These are phyloP conservation scores for Oreortyx pictus DNA, from an alignment of 2,797 vertebrate genomes.

Conservation along the genomic window DNA sequence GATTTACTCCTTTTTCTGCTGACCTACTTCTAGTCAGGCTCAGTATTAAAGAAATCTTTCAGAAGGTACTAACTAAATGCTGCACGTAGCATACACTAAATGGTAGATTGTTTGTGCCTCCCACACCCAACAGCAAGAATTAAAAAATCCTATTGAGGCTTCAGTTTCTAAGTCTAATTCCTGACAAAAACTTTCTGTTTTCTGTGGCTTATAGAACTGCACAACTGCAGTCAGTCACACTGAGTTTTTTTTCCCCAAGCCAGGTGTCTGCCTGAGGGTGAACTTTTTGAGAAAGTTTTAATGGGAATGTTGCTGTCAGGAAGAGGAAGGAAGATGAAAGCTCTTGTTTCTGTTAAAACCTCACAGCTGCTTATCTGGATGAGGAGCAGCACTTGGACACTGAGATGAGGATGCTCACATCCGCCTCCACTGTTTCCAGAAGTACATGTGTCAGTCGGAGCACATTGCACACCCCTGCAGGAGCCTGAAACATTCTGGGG, in stretches of 20 bases:
- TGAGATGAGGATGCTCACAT: not conserved
- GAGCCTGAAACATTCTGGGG: rapidly evolving
- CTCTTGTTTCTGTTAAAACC: constrained; percentile 15
- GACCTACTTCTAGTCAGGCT: constrained; percentile 56
- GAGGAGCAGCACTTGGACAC: not conserved
- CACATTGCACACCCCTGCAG: not conserved
- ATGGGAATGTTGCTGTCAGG: not conserved
- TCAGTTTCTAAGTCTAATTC: not conserved
- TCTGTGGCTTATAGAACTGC: not conserved
- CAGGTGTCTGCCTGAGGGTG: not conserved
- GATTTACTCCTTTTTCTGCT: constrained; percentile 55
- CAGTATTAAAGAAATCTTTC: constrained; percentile 25
- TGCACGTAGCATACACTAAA: not conserved
- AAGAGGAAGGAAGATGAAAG: constrained; percentile 30
- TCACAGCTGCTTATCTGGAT: not conserved
- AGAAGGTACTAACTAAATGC: not conserved
- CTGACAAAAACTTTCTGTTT: not conserved
- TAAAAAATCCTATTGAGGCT: too few species aligned
- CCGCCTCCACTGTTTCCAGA: not conserved
- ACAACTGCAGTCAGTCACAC: not conserved
- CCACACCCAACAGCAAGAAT: not conserved
- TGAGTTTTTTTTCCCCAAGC: not conserved
- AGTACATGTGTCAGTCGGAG: not conserved
- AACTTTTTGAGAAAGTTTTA: not conserved
- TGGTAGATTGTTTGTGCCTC: not conserved